Conservation (phyloP, 2,888 invertebrate species). For the Netelia virgata region DNA sequence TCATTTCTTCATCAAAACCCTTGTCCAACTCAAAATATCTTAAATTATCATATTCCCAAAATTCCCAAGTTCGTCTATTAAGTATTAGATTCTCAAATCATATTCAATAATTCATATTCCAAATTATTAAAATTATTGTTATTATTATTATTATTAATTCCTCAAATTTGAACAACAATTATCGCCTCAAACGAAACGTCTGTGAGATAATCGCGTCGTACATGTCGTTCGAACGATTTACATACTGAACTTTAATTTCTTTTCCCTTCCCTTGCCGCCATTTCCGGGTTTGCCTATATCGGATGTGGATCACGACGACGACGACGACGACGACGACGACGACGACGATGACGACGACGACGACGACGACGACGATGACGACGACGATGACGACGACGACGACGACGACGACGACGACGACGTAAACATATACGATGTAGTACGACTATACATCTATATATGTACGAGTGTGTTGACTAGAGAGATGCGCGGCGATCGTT, state of each 20-base stretch:
- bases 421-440: background rate
- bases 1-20: constrained; percentile 9
- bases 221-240: background rate
- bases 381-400: constrained; percentile 49
- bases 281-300: constrained; percentile 74
- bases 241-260: constrained; percentile 8
- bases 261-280: constrained; percentile 30
- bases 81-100: too few relatives aligned
- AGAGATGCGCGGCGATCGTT: constrained; percentile 76
- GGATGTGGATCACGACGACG: constrained; percentile 55
- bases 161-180: background rate
- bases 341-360: constrained; percentile 59
- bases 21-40: background rate
- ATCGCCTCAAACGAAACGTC: background rate
- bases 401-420: constrained; percentile 54
- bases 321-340: constrained; percentile 60
- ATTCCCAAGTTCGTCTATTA: too few relatives aligned
- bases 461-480: constrained; percentile 58
- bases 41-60: too few relatives aligned
- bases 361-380: constrained; percentile 43
- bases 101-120: too few relatives aligned
- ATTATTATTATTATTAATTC: background rate
- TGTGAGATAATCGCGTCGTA: too few relatives aligned
- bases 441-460: constrained; percentile 1
- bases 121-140: background rate